Evolutionary conservation across 2,888 invertebrate species (phyloP).

Genomic region (Pyrrhia umbra): DNA sequence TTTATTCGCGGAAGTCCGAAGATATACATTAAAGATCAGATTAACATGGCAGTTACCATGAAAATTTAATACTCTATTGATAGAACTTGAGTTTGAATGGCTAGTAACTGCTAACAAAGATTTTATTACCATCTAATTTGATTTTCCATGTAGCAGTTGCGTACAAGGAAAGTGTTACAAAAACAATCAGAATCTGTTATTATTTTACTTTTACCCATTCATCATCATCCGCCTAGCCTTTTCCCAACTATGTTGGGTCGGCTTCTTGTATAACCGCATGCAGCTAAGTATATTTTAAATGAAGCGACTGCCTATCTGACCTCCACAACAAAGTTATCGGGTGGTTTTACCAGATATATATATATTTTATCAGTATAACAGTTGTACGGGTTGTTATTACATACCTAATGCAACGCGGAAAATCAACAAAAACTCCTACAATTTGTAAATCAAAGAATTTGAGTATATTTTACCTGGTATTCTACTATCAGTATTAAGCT

Average conservation of each 20-base stretch:
- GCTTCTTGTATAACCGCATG: too few species aligned
- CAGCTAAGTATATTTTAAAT: too few species aligned
- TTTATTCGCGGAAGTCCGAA: slow-evolving; percentile 21
- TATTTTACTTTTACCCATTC: too few species aligned
- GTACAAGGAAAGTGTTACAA: neutral
- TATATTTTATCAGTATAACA: too few species aligned
- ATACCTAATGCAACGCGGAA: neutral
- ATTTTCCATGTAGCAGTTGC: neutral
- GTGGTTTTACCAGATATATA: neutral
- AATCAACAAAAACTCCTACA: neutral
- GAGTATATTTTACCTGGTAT: neutral
- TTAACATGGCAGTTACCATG: neutral
- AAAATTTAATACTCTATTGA: neutral
- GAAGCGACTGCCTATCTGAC: too few species aligned
- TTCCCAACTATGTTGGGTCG: too few species aligned
- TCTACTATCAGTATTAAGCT: neutral
- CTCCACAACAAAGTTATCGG: too few species aligned
- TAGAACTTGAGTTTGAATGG: too few species aligned
- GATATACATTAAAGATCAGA: slow-evolving; percentile 4
- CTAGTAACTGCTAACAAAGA: too few species aligned
- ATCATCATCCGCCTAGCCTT: too few species aligned
- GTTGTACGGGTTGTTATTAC: too few species aligned
- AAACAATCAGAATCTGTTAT: neutral
- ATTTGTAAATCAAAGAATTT: neutral
- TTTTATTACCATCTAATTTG: too few species aligned